Base-by-base conservation (phyloP, 2,113 vertebrate species). In the Xiphophorus maculatus region DNA sequence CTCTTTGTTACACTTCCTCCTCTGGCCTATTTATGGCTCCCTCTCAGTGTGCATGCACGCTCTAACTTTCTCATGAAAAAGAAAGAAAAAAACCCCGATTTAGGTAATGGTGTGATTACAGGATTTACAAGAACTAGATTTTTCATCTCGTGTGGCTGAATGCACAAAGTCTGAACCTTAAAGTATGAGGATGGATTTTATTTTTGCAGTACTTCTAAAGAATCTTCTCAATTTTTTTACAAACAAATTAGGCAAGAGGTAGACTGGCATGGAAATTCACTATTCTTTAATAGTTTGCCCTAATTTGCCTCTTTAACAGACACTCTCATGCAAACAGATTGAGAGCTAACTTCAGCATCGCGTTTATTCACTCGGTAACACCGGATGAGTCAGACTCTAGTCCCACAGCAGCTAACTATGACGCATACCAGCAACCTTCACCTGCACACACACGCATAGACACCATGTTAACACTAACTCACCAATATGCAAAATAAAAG, bases 381-480 rank as follows among this genome's bases (percentile, higher is more conserved):
- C 86, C 60, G 89, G 88, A 93, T 95, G 93, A 95, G 92, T 95
- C 94, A 94, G 89, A 92, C 88, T 91, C 88, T 79, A 62, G 83
- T 88, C 91, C 91, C 90, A 80, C 82, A 91, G 88, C 90, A 89
- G 85, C 88, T 82, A 90, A 89, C 91, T 90, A 85, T 94, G 94
- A 95, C 91, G 90, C 92, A 93, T 84, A 90, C 84, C 86, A 76
- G 80, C 88, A 58, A 88, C 85, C 71, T 66, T 82, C 85, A 88
- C 87, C 78, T 77, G 76, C 84, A 83, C 84, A 77, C 60, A 61
- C 60, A 61, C 79, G 54, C n/a, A 28, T 11, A 28, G 7, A 25
- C 37, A n/a, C 15, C 25, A 75, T 22, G n/a, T 64, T 42, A n/a
- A 67, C 69, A 74, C 42, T 25, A 64, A 19, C 19, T 19, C 33